Evolutionary conservation across 2,888 invertebrate species (phyloP).

Genomic region (Bellardia bayeri): DNA sequence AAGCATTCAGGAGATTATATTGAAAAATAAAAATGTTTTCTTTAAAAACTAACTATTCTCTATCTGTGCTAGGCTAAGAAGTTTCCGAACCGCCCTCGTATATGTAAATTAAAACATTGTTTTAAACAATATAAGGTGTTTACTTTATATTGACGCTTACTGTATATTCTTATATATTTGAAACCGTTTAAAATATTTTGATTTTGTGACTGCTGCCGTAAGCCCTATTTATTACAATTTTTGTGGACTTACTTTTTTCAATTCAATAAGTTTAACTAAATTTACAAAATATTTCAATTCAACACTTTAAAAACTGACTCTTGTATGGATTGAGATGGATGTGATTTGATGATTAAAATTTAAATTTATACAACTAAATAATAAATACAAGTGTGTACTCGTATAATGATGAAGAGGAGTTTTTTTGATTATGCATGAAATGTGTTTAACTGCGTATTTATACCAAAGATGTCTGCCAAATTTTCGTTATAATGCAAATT

Average conservation of each 20-base stretch:
- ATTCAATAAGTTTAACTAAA: constrained; percentile 17
- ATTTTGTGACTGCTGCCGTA: too few species aligned
- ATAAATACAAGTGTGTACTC: background rate
- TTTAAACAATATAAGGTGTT: too few species aligned
- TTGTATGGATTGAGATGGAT: background rate
- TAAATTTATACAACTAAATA: background rate
- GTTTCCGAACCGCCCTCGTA: too few species aligned
- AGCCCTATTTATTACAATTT: background rate
- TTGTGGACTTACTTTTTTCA: background rate
- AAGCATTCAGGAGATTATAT: too few species aligned
- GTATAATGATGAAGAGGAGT: background rate
- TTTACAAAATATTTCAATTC: background rate
- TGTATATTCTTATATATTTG: too few species aligned
- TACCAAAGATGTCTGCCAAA: constrained; percentile 20
- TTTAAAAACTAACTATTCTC: too few species aligned
- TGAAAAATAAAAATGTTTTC: too few species aligned
- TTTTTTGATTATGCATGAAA: constrained; percentile 17
- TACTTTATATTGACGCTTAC: too few species aligned
- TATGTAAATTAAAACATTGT: too few species aligned
- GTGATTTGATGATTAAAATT: constrained; percentile 18
- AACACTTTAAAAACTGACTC: constrained; percentile 11
- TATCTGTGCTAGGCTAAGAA: too few species aligned
- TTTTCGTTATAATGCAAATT: constrained; percentile 60
- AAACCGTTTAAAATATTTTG: too few species aligned
- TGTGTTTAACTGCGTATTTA: constrained; percentile 25